phyloP scores from a whole-genome alignment of 2,888 invertebrate genomes.

The Gymnosoma rotundatum region DNA sequence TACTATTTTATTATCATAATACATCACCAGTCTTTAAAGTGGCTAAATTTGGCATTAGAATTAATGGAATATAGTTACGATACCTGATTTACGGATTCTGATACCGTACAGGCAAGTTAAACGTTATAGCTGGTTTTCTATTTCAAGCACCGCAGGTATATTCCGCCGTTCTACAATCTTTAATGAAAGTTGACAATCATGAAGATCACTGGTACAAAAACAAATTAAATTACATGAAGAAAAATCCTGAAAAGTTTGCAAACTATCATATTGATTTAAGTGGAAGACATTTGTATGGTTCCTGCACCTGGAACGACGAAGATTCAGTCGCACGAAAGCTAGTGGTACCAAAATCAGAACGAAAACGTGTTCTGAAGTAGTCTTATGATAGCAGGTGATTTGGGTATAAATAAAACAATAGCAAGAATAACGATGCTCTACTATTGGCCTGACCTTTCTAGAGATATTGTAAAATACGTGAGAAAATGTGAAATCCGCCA shows the following conservation, averaged over 20 bases:
- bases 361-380: slow-evolving; percentile 13
- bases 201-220: too few relatives aligned
- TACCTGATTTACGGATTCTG: too few relatives aligned
- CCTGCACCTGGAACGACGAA: not conserved
- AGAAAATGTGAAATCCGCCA: slow-evolving; percentile 11
- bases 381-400: slow-evolving; percentile 30
- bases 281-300: slow-evolving; percentile 2
- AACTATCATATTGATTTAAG: not conserved
- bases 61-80: too few relatives aligned
- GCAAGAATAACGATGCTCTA: not conserved
- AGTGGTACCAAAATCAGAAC: not conserved
- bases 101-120: too few relatives aligned
- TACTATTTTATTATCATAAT: slow-evolving; percentile 43
- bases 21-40: slow-evolving; percentile 39
- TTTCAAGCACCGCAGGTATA: too few relatives aligned
- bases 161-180: too few relatives aligned
- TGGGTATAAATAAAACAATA: not conserved
- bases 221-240: too few relatives aligned
- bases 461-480: not conserved
- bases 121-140: slow-evolving; percentile 40
- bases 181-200: too few relatives aligned
- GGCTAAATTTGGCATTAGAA: too few relatives aligned
- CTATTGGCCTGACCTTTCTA: not conserved
- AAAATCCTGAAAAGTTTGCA: not conserved
- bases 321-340: slow-evolving; percentile 19